A percentile compares a stretch with the other conserved stretches of the same genome.
These are phyloP conservation scores for Cyrtorhinus lividipennis DNA, from an alignment of 1,140 invertebrate genomes.

Conservation along the genomic window DNA sequence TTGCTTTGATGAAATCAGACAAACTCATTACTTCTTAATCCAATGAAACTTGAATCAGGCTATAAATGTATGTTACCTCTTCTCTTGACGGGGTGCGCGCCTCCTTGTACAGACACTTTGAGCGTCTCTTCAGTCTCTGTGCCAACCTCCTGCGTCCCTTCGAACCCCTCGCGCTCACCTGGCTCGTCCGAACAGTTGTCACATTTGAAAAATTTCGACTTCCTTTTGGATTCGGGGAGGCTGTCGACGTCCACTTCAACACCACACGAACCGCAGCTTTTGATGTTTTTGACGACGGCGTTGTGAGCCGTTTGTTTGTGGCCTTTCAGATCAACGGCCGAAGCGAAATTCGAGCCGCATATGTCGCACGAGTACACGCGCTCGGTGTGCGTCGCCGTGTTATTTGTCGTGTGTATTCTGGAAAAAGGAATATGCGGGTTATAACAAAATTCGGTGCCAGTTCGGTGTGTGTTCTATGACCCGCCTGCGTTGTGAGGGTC, in stretches of 20 bases:
- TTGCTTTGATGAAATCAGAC: no score
- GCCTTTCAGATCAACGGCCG: constrained; percentile 27
- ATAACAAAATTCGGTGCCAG: not conserved
- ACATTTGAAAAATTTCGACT: constrained; percentile 28
- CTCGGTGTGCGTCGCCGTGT: constrained; percentile 10
- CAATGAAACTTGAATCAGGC: no score
- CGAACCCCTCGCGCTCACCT: constrained; percentile 13
- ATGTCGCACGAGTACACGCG: constrained; percentile 26
- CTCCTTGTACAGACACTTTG: constrained; percentile 29
- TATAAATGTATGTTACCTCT: constrained; percentile 2
- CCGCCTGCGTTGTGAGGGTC: no score
- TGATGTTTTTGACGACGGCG: constrained; percentile 20
- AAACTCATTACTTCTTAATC: no score
- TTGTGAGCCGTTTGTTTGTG: constrained; percentile 25
- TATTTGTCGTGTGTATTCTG: not conserved
- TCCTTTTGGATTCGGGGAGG: constrained; percentile 25
- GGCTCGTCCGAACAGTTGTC: constrained; percentile 23
- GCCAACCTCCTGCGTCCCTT: constrained; percentile 15
- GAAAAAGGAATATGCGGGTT: no score
- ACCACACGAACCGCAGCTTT: constrained; percentile 34
- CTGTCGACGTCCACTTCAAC: constrained; percentile 28
- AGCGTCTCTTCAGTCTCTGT: constrained; percentile 14
- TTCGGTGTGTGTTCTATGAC: not conserved
- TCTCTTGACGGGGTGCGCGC: constrained; percentile 66
- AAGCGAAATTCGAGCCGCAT: constrained; percentile 26